phyloP scores from a whole-genome alignment of 2,797 vertebrate species.

The Nannoperca australis region DNA sequence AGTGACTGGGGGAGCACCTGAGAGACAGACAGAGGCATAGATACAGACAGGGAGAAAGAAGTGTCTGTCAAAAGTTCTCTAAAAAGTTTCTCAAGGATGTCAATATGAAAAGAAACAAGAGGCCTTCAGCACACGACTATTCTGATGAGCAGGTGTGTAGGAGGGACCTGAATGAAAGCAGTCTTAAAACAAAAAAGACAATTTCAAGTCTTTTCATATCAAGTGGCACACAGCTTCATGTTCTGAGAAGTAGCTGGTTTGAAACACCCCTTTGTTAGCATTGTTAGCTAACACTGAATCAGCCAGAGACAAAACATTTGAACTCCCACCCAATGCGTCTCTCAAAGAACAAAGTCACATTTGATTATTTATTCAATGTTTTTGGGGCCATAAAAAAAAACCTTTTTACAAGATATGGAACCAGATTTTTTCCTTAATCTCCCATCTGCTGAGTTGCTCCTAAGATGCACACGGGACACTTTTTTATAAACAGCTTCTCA shows the following conservation, averaged over 20 bases:
- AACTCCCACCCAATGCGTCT: conserved; percentile 10
- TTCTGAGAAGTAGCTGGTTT: conserved; percentile 25
- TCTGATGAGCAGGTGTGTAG: conserved; percentile 34
- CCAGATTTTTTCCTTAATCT: not conserved
- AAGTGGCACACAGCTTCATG: conserved; percentile 13
- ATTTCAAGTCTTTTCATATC: conserved; percentile 23
- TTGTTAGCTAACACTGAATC: conserved; percentile 23
- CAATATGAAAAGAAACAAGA: conserved; percentile 28
- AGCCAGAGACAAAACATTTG: conserved; percentile 15
- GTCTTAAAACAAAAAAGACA: conserved; percentile 5
- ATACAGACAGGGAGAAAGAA: conserved; percentile 22
- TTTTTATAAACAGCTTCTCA: conserved; percentile 4
- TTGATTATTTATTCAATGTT: not conserved
- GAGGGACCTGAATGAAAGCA: conserved; percentile 22
- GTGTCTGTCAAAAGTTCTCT: conserved; percentile 29
- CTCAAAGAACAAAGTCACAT: conserved; percentile 14
- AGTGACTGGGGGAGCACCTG: conserved; percentile 95
- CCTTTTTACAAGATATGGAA: not conserved
- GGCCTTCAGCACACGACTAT: conserved; percentile 9
- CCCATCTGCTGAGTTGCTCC: conserved; percentile 4
- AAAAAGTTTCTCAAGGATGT: conserved; percentile 39
- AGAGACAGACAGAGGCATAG: conserved; percentile 39
- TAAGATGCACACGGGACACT: not conserved
- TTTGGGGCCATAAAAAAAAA: not conserved
- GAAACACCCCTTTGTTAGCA: conserved; percentile 22